Conservation (phyloP, 2,888 invertebrate species). For the Brenthis hecate region DNA sequence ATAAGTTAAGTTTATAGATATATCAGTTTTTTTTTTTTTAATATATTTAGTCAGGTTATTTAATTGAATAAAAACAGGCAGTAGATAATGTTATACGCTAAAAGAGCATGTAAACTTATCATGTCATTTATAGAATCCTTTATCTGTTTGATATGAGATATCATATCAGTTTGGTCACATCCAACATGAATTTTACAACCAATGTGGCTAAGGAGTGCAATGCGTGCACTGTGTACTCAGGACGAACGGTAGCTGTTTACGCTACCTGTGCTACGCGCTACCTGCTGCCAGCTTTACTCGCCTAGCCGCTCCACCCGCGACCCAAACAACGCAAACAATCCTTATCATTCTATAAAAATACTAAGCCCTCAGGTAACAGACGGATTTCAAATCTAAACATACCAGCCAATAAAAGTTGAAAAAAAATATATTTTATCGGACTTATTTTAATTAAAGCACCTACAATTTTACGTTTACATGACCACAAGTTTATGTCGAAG, state of each 20-base stretch:
- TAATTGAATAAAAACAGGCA: no score
- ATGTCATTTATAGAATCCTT: neutral
- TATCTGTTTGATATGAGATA: conserved; percentile 1
- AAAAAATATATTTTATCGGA: conserved; percentile 39
- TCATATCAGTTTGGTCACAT: conserved; percentile 5
- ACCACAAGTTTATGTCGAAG: conserved; percentile 70
- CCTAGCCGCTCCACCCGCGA: conserved; percentile 32
- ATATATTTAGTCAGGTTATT: no score
- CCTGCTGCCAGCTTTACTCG: conserved; percentile 48
- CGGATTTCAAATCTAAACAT: conserved; percentile 65
- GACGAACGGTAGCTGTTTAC: conserved; percentile 73
- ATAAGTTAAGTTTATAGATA: no score
- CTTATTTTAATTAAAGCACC: conserved; percentile 46
- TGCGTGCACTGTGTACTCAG: conserved; percentile 74
- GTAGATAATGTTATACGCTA: no score
- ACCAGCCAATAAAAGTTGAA: conserved; percentile 50
- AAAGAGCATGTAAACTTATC: no score
- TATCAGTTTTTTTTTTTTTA: no score
- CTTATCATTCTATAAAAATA: conserved; percentile 74
- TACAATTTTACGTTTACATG: conserved; percentile 61
- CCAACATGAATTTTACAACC: conserved; percentile 3
- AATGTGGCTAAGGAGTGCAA: conserved; percentile 46
- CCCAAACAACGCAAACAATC: conserved; percentile 55
- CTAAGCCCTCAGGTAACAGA: conserved; percentile 58
- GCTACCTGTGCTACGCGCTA: conserved; percentile 80